These are phyloP conservation scores for Nannoperca obscura DNA, from an alignment of 2,797 vertebrate species.

Conservation along the genomic window DNA sequence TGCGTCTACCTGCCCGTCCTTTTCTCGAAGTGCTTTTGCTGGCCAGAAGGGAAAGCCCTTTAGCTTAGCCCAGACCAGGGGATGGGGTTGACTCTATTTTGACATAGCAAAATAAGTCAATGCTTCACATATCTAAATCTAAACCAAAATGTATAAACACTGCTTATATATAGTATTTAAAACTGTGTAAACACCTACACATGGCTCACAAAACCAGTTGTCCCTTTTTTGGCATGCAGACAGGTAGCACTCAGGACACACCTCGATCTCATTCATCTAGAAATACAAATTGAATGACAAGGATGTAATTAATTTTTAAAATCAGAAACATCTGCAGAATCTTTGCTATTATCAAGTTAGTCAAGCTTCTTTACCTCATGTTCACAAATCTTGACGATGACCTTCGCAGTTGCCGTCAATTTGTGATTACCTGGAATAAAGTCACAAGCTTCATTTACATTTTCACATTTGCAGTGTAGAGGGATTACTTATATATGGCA, in stretches of 20 bases:
- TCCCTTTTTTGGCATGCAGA: constrained; percentile 99
- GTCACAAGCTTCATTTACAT: constrained; percentile 18
- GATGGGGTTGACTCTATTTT: constrained; percentile 94
- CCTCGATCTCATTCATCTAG: constrained; percentile 99
- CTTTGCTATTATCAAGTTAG: not conserved
- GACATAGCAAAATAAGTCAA: constrained; percentile 46
- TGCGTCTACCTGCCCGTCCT: constrained; percentile 97
- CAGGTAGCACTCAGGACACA: constrained; percentile 98
- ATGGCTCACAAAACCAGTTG: constrained; percentile 99
- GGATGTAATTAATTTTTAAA: not conserved
- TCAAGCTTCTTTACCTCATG: constrained; percentile 90
- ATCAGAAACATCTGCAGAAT: not conserved
- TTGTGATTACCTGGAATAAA: constrained; percentile 94
- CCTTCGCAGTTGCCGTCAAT: constrained; percentile 97
- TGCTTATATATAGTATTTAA: not conserved
- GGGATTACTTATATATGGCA: not conserved
- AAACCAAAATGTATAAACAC: not conserved
- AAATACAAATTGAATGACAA: constrained; percentile 63
- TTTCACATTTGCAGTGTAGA: not conserved
- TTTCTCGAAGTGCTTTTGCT: constrained; percentile 97
- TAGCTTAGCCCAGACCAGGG: constrained; percentile 97
- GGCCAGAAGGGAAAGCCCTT: constrained; percentile 99
- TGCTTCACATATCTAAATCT: constrained; percentile 1
- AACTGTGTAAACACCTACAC: constrained; percentile 87
- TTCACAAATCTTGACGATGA: constrained; percentile 99